Evolutionary conservation across 2,888 invertebrate species (phyloP).

Genomic region (Drosophila dives): DNA sequence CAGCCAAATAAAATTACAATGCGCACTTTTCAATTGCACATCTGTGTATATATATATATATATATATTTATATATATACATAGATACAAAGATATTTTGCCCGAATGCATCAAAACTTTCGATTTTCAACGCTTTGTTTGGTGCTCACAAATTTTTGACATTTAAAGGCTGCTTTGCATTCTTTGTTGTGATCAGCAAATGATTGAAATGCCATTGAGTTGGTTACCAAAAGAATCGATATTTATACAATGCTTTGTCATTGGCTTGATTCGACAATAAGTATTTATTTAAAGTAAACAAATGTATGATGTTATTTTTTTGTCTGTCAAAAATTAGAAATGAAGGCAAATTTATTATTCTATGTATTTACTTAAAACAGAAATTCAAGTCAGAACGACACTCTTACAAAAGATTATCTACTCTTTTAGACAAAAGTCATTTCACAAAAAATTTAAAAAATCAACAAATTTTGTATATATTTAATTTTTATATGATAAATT

Average conservation of each 20-base stretch:
- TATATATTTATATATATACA: neutral
- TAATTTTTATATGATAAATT: neutral
- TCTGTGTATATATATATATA: constrained; percentile 4
- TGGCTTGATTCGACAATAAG: neutral
- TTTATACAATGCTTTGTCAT: neutral
- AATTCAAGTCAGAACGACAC: neutral
- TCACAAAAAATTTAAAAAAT: neutral
- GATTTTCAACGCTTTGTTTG: constrained; percentile 55
- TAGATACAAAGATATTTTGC: neutral
- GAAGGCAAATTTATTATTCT: neutral
- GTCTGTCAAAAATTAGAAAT: neutral
- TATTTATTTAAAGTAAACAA: neutral
- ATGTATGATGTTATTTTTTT: neutral
- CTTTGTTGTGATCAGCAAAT: constrained; percentile 24
- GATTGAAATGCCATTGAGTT: constrained; percentile 30
- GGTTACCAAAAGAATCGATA: neutral
- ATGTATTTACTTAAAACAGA: neutral
- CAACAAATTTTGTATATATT: accelerated
- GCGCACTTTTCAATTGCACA: constrained; percentile 42
- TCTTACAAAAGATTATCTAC: neutral
- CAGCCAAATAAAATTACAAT: constrained; percentile 49
- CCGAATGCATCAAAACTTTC: constrained; percentile 53
- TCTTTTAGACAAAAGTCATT: neutral
- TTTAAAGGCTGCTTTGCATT: constrained; percentile 42
- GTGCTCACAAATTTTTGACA: constrained; percentile 68